Base-by-base conservation (phyloP, 2,888 invertebrate species). In the Drosophila monieri region DNA sequence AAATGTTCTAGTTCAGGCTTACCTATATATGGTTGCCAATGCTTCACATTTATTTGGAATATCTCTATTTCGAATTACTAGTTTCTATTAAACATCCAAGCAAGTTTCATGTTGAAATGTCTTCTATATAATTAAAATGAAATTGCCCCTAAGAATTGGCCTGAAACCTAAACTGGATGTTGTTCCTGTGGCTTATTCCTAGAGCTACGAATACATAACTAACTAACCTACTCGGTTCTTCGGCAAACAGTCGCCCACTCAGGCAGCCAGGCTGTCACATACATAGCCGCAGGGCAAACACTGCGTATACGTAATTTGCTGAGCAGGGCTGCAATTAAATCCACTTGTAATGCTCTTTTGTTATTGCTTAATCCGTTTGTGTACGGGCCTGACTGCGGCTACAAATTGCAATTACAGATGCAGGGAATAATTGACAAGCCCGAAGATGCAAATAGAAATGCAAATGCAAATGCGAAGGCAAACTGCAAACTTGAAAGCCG, bases 241-340 rank as follows among this genome's bases (percentile, higher is more conserved):
- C 32, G 39, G 48, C 60, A 67, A 21, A 70, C 49, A 44, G 10
- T 32, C 41, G 58, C 41, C 60, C 59, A 3, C 60, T 27, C 60
- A 18, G n/a, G n/a, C 35, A 35, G n/a, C 6, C n/a, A 6, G 6
- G 14, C 14, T 6, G 6, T n/a, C 14, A n/a, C 32, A 39, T 15
- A 35, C 37, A 54, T 27, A 39, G 39, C 39, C 37, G 30, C 44
- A 30, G 41, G 32, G 57, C 58, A 51, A 53, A 52, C 66, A 53
- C 44, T 58, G 60, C 74, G 77, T 76, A 78, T 79, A 76, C 65
- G 70, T 76, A 76, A 81, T 66, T 56, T 69, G 39, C 27, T 14
- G 27, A 43, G 51, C 52, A 25, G 30, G 25, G 43, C 62, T 49
- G 39, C 41, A 57, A 66, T 66, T 66, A 70, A 80, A 64, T 61